Evolutionary conservation across 2,113 vertebrate species (phyloP).

Genomic region (zebrafish (Danio rerio)): GRCz12tu NC_133184.1:29789001-29789500

Average conservation of each 20-base stretch:
- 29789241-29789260: neutral
- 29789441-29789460: neutral
- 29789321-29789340: neutral
- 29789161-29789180: too few relatives aligned
- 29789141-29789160: neutral
- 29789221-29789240: neutral
- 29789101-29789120: too few relatives aligned
- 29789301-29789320: neutral
- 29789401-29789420: constrained; percentile 11
- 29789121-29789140: neutral
- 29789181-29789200: neutral
- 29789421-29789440: neutral
- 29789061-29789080: too few relatives aligned
- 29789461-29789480: neutral
- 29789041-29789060: too few relatives aligned
- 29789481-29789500: neutral
- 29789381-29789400: constrained; percentile 6
- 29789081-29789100: too few relatives aligned
- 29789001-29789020: too few relatives aligned
- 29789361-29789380: constrained; percentile 8
- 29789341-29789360: neutral
- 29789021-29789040: too few relatives aligned
- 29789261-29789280: neutral
- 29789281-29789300: neutral
- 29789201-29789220: neutral